phyloP scores from a whole-genome alignment of 2,888 invertebrate genomes.

The Nipponacmea schrenckii region DNA sequence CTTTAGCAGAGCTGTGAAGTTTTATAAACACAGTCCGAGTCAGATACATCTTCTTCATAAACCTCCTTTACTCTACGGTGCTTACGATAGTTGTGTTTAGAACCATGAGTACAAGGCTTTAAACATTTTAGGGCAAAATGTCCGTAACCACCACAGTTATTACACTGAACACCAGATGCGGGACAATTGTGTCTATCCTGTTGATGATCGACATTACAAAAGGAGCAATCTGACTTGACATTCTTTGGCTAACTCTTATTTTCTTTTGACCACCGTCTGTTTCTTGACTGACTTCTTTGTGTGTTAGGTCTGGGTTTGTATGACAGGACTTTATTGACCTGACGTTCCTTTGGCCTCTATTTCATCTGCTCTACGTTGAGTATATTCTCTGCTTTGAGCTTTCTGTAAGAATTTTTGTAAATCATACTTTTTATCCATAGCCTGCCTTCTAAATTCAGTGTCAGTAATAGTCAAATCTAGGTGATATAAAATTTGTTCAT shows the following conservation, averaged over 20 bases:
- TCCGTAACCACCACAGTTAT: conserved; percentile 2
- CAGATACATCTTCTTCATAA: background rate
- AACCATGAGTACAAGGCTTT: background rate
- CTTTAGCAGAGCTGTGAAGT: background rate
- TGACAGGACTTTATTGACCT: background rate
- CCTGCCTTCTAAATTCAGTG: background rate
- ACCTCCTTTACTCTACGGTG: background rate
- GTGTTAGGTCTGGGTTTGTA: background rate
- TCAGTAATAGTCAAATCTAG: background rate
- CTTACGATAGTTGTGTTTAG: too few relatives aligned
- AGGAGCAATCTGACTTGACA: background rate
- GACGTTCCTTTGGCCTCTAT: background rate
- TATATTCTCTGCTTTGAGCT: background rate
- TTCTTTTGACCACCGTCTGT: background rate
- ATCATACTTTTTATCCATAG: conserved; percentile 1
- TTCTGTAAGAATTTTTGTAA: background rate
- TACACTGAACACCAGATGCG: background rate
- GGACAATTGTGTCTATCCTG: background rate
- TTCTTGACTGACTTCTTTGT: background rate
- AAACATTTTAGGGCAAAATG: background rate
- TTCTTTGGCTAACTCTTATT: background rate
- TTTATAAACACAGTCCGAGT: background rate
- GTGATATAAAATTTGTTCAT: background rate
- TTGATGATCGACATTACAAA: background rate
- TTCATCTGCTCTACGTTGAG: background rate